phyloP scores from a whole-genome alignment of 2,888 invertebrate species.

The Xanthia icteritia region DNA sequence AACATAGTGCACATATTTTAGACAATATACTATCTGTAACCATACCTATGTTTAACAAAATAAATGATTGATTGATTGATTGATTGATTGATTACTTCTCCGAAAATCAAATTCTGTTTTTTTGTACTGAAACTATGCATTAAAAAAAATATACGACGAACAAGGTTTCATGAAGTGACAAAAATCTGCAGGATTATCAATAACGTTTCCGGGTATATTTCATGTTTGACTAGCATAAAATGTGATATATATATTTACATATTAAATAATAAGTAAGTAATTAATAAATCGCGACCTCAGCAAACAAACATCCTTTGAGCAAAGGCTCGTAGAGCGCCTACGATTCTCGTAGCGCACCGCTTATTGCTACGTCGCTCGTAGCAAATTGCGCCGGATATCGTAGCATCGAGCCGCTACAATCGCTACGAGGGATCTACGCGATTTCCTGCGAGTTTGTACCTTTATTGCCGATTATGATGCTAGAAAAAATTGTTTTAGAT shows the following conservation, averaged over 20 bases:
- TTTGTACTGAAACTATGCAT: background rate
- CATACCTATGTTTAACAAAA: no score
- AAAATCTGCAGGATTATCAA: background rate
- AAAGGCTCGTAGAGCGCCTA: slow-evolving; percentile 34
- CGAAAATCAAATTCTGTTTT: background rate
- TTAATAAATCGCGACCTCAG: slow-evolving; percentile 12
- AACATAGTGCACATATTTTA: no score
- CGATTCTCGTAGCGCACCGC: slow-evolving; percentile 51
- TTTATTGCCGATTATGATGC: background rate
- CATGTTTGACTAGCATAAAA: background rate
- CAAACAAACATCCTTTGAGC: background rate
- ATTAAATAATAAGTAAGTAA: slow-evolving; percentile 3
- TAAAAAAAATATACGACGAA: background rate
- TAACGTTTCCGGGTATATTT: background rate
- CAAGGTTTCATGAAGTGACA: background rate
- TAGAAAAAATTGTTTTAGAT: background rate
- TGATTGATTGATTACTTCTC: no score
- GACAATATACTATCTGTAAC: no score
- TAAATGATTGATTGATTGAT: no score
- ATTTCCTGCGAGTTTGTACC: slow-evolving; percentile 43
- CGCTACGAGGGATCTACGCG: slow-evolving; percentile 55
- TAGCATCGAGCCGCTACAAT: slow-evolving; percentile 48
- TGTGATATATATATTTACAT: background rate
- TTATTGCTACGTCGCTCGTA: slow-evolving; percentile 55
- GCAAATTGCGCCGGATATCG: slow-evolving; percentile 61